Base-by-base conservation (phyloP, 2,797 vertebrate genomes). In the Pipistrellus nathusii region DNA sequence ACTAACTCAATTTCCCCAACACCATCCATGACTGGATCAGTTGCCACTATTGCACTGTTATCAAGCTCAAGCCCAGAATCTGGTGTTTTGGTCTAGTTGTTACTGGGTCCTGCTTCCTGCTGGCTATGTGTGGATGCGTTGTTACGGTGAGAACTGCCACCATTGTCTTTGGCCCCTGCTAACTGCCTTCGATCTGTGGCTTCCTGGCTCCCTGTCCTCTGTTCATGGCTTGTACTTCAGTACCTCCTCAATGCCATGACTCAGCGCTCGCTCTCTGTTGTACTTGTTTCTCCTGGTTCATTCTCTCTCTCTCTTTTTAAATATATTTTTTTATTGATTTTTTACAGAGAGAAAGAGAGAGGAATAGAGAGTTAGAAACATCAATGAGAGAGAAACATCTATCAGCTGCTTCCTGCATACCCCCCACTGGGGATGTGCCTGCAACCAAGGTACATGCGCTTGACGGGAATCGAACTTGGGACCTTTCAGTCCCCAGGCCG, bases 111-210 rank as follows among this genome's bases (percentile, higher is more conserved):
- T 0, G 99, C 99, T 95, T 99, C 99, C 98, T 99, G 99, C 88
- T 99, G 99, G 98, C 99, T 99, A 96, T 99, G 99, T 20, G 99
- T 99, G 0, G 99, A 99, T 0, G 99, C 99, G 3, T 99, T 99
- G 98, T 99, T 99, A 92, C 99, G 99, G 97, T 99, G 99, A 3
- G 99, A 99, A 75, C 99, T 99, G 98, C 99, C 99, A 2, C 99
- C 99, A 0, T 99, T 99, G 95, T 99, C 99, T 96, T 99, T 99
- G 0, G 99, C 99, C 44, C 99, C 99, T 44, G 0, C 99, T 99
- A 27, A 27, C 99, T 99, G 0, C 99, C 99, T 97, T 99, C 99
- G 35, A 99, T 99, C 81, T 99, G 99, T 76, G 99, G 99, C 92
- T 99, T 99, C 98, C 99, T 99, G 59, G 99, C 99, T 72, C 99